Percentiles rank a stretch among this genome's conserved stretches.
Conservation (phyloP, 1,140 invertebrate species). For the Drosophila pseudoananassae region DNA sequence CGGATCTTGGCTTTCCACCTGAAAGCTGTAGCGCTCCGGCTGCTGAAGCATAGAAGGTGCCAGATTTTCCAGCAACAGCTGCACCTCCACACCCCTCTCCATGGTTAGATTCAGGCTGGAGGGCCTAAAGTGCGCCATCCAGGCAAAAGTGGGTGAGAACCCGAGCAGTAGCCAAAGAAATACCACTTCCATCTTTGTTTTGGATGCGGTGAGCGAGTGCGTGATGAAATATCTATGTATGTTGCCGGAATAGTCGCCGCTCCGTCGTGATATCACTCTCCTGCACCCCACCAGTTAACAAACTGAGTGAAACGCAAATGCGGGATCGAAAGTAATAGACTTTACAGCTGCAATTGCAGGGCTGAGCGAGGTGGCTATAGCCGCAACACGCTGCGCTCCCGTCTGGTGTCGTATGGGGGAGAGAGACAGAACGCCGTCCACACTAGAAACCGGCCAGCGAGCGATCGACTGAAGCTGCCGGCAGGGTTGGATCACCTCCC, state of each 20-base stretch:
- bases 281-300: neutral
- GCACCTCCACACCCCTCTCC: constrained; percentile 30
- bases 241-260: neutral
- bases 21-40: constrained; percentile 55
- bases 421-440: constrained; percentile 13
- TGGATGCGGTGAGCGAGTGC: neutral
- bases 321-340: neutral
- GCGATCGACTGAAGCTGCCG: constrained; percentile 16
- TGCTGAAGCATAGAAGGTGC: constrained; percentile 9
- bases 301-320: constrained; percentile 8
- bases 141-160: constrained; percentile 17
- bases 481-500: constrained; percentile 8
- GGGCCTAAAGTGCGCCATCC: constrained; percentile 58
- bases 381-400: neutral
- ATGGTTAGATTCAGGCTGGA: constrained; percentile 35
- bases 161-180: constrained; percentile 12
- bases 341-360: constrained; percentile 27
- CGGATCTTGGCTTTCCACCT: constrained; percentile 31
- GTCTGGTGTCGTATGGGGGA: neutral
- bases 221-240: constrained; percentile 15
- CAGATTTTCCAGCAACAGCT: constrained; percentile 31
- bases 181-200: neutral
- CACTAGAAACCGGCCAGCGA: constrained; percentile 4
- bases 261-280: neutral
- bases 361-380: constrained; percentile 2